Evolutionary conservation across 2,113 vertebrate species (phyloP).

Genomic region (Prunella fulvescens): DNA sequence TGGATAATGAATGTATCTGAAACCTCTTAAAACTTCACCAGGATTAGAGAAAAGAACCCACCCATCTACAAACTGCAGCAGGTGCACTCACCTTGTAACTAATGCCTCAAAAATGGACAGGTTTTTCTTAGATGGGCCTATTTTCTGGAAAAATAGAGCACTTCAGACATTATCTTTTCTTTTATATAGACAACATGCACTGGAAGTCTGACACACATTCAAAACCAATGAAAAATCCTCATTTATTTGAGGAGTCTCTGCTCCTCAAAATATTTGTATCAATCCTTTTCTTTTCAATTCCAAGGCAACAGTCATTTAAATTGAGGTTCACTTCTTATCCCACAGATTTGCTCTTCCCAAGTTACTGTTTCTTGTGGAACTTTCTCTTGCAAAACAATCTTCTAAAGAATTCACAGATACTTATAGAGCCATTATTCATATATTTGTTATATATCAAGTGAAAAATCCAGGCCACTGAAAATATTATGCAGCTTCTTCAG

Average conservation of each 20-base stretch:
- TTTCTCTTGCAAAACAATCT: background rate
- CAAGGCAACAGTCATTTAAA: background rate
- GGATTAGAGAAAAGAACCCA: background rate
- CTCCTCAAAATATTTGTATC: background rate
- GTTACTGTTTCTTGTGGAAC: background rate
- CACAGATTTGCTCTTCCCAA: background rate
- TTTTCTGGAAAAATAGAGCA: background rate
- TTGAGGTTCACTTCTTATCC: background rate
- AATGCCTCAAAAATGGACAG: background rate
- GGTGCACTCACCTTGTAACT: background rate
- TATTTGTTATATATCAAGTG: background rate
- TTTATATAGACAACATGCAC: background rate
- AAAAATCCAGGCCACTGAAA: constrained; percentile 9
- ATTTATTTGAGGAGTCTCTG: background rate
- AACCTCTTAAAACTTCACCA: background rate
- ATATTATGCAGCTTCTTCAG: background rate
- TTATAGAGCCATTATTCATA: background rate
- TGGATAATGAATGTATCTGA: background rate
- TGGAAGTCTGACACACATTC: background rate
- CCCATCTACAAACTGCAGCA: background rate
- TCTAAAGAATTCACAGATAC: background rate
- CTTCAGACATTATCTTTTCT: background rate
- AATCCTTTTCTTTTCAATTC: background rate
- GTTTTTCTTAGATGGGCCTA: background rate
- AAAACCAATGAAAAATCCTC: background rate